phyloP scores from a whole-genome alignment of 1,140 invertebrate species.

The Ooceraea biroi region DNA sequence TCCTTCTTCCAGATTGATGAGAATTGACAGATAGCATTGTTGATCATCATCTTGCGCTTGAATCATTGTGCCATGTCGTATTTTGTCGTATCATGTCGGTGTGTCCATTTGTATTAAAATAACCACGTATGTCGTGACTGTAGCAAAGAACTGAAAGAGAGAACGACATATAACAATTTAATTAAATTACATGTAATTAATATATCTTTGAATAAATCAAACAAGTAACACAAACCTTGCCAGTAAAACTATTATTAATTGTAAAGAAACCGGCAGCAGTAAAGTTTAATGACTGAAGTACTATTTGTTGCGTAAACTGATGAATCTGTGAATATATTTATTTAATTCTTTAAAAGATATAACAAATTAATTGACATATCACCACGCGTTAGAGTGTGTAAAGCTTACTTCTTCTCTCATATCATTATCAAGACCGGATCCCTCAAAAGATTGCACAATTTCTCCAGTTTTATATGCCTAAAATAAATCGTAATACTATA shows the following conservation, averaged over 20 bases:
- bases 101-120: constrained; percentile 41
- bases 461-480: constrained; percentile 38
- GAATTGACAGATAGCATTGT: neutral
- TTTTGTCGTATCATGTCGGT: neutral
- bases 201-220: neutral
- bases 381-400: no score
- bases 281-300: constrained; percentile 32
- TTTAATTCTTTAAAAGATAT: neutral
- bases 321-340: constrained; percentile 12
- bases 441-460: constrained; percentile 44
- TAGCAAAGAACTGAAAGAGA: constrained; percentile 45
- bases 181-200: neutral
- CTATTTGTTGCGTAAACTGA: constrained; percentile 44
- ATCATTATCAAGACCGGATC: neutral
- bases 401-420: constrained; percentile 26
- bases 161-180: neutral
- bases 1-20: neutral
- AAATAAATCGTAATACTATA: constrained; percentile 5
- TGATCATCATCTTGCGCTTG: neutral
- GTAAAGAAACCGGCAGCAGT: constrained; percentile 27
- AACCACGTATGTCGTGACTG: constrained; percentile 40
- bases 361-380: neutral
- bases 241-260: constrained; percentile 38
- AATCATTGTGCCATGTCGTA: neutral
- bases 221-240: constrained; percentile 12